Evolutionary conservation across 2,797 vertebrate species (phyloP), one percentile per base, ranked within the genome.

Genomic region (Trematomus bernacchii): DNA sequence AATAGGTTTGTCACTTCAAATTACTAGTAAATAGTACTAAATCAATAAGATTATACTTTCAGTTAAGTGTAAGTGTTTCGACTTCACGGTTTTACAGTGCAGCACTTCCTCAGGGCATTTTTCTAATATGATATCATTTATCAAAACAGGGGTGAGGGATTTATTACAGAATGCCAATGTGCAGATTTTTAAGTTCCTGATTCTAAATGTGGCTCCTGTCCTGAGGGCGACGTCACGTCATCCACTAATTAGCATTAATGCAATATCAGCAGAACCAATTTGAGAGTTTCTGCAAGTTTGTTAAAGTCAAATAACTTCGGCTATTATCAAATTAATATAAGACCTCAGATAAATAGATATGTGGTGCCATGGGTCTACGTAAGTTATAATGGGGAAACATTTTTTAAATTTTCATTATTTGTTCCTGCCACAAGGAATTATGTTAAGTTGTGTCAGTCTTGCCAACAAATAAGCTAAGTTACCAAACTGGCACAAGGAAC

Each of bases 211-310:
- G 70, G 40, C 70, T 72, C 40, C 14, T 48, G 47, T 84, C 87
- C 68, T 73, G 58, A 65, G 77, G 87, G 73, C 76, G 51, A 27
- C 1, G 33, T 72, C 73, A 85, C 63, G 21, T 89, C 85, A 80
- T 71, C 15, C 18, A 0, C 58, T 68, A 8, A 80, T 87, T 72
- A 76, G 48, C 82, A 86, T 90, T 86, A 79, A 54, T 77, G 71
- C 66, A 54, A 76, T 53, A 79, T 92, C 89, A 89, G 89, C 85
- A 82, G 57, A 48, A 70, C 51, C 12, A 54, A n/a, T 76, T 85
- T 74, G 12, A 66, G 53, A 65, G 75, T 33, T 60, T 80, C 68
- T 85, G 80, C 50, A 78, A 51, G 73, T 86, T 86, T 80, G 71
- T 70, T 65, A 16, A 40, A 18, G 57, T 66, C n/a, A 8, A 79